Percentiles rank a stretch among this genome's conserved stretches.
These are phyloP conservation scores for Cheilosia vulpina DNA, from an alignment of 2,888 invertebrate species.

Conservation along the genomic window DNA sequence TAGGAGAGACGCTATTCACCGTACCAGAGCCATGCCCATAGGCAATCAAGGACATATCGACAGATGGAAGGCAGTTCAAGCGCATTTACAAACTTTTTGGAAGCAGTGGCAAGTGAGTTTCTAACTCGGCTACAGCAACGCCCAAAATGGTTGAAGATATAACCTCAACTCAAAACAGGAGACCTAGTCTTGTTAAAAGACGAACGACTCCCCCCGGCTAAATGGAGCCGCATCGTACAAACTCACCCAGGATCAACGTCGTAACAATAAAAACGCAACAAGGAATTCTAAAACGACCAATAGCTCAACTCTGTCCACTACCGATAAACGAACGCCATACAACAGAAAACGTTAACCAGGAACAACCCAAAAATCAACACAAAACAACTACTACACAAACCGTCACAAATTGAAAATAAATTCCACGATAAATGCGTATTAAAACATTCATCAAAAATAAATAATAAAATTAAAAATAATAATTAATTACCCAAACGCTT, in stretches of 20 bases:
- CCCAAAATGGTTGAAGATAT: constrained; percentile 13
- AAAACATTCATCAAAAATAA: too few species aligned
- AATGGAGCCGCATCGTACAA: neutral
- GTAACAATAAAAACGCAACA: constrained; percentile 7
- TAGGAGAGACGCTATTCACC: too few species aligned
- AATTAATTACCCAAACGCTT: too few species aligned
- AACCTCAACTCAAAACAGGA: neutral
- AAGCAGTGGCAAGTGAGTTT: constrained; percentile 20
- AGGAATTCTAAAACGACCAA: constrained; percentile 7
- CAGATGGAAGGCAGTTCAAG: constrained; percentile 16
- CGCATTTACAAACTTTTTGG: constrained; percentile 1
- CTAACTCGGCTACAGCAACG: constrained; percentile 13
- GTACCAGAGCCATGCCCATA: constrained; percentile 17
- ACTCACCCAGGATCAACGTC: neutral
- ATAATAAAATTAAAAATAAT: too few species aligned
- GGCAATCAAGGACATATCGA: constrained; percentile 14
- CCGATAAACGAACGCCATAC: constrained; percentile 3
- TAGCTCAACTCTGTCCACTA: constrained; percentile 15
- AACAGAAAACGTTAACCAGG: neutral
- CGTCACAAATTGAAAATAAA: too few species aligned
- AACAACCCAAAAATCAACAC: neutral
- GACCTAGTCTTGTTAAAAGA: neutral
- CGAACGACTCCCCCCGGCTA: constrained; percentile 6
- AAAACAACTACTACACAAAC: too few species aligned
- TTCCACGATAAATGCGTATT: too few species aligned